Base-by-base conservation (phyloP, 2,113 vertebrate genomes). In the Hepsetus odoe region DNA sequence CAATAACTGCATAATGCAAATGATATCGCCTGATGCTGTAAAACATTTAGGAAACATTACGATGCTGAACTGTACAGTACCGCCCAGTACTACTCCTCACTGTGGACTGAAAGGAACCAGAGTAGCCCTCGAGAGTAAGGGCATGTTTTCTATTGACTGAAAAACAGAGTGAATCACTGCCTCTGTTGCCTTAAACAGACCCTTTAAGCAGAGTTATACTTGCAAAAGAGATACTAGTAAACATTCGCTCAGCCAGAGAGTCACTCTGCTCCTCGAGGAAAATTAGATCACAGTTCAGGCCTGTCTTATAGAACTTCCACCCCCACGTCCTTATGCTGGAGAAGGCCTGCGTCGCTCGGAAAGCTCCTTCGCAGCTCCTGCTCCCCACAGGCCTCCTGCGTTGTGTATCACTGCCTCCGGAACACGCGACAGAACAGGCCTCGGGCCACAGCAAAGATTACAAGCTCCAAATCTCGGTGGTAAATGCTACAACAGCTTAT, bases 341-440 rank as follows among this genome's bases (percentile, higher is more conserved):
- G 55, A 85, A 65, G 77, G 80, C 72, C 77, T 81, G 79, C 42
- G 74, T 78, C 78, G 71, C 76, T 77, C 80, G 87, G 88, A 83
- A 78, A 83, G 80, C 74, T 86, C 35, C n/a, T 24, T 42, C 30
- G 4, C 61, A 40, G 24, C 16, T 59, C 58, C 32, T 26, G 14
- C 73, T 51, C 73, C 61, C 82, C 26, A 33, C 44, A 64, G 67
- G 42, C 71, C 64, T 46, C 42, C 58, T 28, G 28, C 51, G 38
- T 62, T 49, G 28, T 65, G 38, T 68, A 74, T 62, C 81, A 82
- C 71, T 78, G 44, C 67, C 58, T 32, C n/a, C 61, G 46, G 58
- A 76, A 75, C 65, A 80, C 44, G 40, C 53, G 33, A 73, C 38
- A 76, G 55, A 46, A 80, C 32, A 26, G 26, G 51, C 77, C 67